Percentiles rank a stretch among this genome's conserved stretches.
phyloP scores from a whole-genome alignment of 1,140 invertebrate species.

The Eufriesea mexicana region DNA sequence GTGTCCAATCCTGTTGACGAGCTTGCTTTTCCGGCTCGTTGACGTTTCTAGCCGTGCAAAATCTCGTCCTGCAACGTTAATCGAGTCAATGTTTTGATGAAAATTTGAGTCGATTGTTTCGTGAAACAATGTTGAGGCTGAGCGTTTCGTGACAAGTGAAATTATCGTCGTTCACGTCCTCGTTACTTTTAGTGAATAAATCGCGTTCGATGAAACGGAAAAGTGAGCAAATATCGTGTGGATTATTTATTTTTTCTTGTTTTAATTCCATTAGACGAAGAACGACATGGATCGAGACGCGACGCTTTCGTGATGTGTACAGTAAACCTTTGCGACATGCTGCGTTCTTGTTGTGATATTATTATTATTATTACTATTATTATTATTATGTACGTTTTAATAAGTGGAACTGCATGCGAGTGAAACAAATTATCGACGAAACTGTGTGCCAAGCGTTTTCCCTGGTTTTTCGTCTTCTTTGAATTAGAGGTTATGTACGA shows the following conservation, averaged over 20 bases:
- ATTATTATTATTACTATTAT: neutral
- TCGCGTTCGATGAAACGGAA: neutral
- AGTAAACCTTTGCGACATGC: neutral
- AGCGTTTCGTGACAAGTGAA: neutral
- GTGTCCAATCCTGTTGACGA: slow-evolving; percentile 5
- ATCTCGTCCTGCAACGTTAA: neutral
- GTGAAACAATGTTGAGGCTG: neutral
- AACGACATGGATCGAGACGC: neutral
- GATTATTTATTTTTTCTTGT: neutral
- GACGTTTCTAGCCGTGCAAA: neutral
- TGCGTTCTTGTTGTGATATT: slow-evolving; percentile 1
- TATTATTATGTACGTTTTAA: neutral
- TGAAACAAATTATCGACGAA: slow-evolving; percentile 11
- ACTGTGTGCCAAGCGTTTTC: neutral
- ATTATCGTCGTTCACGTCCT: neutral
- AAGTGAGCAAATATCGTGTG: neutral
- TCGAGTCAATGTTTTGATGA: neutral
- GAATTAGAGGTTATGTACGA: too few species aligned
- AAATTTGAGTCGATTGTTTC: neutral
- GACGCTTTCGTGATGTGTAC: neutral
- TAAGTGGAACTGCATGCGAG: slow-evolving; percentile 43
- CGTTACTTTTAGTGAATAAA: neutral
- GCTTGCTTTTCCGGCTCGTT: slow-evolving; percentile 33
- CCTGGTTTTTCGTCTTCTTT: neutral
- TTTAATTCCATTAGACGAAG: neutral